phyloP scores from a whole-genome alignment of 2,113 vertebrate genomes.

The Ariopsis seemanni region DNA sequence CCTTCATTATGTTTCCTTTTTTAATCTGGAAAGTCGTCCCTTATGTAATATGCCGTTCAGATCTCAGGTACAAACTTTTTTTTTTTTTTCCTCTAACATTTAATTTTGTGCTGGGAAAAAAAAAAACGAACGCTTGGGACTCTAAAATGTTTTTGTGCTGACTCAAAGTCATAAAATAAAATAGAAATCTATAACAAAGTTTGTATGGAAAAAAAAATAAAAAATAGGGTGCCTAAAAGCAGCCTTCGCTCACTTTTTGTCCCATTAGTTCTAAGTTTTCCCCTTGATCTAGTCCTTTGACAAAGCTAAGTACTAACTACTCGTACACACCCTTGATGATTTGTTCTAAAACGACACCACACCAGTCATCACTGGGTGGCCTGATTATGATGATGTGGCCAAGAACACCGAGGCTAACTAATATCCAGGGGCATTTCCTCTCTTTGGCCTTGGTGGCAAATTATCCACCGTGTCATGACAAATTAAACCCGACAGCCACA shows the following conservation, averaged over 20 bases:
- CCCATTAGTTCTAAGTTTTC: neutral
- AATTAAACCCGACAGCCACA: slow-evolving; percentile 21
- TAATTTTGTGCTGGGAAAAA: no score
- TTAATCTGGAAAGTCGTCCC: no score
- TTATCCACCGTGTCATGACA: slow-evolving; percentile 19
- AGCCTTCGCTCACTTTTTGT: neutral
- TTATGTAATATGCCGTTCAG: no score
- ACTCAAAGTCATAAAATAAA: no score
- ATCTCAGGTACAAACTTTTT: no score
- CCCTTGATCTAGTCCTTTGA: neutral
- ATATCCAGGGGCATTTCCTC: slow-evolving; percentile 16
- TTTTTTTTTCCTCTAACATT: no score
- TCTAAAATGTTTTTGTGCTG: no score
- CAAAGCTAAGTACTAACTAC: neutral
- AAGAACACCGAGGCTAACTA: neutral
- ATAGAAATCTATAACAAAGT: no score
- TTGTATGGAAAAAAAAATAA: no score
- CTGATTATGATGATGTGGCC: neutral
- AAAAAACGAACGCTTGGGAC: no score
- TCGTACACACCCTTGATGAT: neutral
- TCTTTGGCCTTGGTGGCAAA: neutral
- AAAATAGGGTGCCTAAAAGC: no score
- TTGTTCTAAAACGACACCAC: neutral
- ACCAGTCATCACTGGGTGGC: neutral
- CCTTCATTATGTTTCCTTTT: no score